Conservation (phyloP, 2,888 invertebrate genomes). For the Eumerus sabulonum region DNA sequence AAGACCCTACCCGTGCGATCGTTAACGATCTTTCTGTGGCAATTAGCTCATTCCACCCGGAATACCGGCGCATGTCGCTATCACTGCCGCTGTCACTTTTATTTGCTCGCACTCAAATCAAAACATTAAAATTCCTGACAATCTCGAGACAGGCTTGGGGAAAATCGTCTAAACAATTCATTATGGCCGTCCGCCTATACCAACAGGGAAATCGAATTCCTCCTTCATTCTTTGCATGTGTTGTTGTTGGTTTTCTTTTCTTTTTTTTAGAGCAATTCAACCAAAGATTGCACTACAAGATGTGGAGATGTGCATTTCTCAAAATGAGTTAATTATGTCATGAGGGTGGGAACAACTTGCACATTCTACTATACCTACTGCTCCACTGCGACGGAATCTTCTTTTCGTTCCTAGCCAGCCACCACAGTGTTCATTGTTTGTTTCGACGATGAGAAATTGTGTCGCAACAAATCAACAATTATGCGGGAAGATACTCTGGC, state of each 20-base stretch:
- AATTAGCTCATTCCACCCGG: too few species aligned
- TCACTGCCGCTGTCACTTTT: constrained; percentile 49
- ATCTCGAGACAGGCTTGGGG: constrained; percentile 9
- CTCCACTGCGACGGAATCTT: constrained; percentile 25
- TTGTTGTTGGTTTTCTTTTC: neutral
- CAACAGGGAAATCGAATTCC: constrained; percentile 56
- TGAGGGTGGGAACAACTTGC: constrained; percentile 77
- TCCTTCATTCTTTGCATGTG: constrained; percentile 24
- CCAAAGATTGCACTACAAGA: constrained; percentile 56
- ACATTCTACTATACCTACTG: constrained; percentile 60
- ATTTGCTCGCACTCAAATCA: constrained; percentile 15
- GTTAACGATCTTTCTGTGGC: too few species aligned
- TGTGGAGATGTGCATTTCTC: constrained; percentile 53
- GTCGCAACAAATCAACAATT: constrained; percentile 70
- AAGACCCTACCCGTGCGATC: too few species aligned
- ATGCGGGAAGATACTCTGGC: constrained; percentile 60
- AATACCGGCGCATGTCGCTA: neutral
- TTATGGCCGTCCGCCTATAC: constrained; percentile 20
- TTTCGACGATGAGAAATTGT: constrained; percentile 60
- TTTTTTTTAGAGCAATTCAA: constrained; percentile 12
- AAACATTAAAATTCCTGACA: constrained; percentile 40
- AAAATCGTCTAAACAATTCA: constrained; percentile 30
- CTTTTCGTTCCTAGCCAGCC: constrained; percentile 17
- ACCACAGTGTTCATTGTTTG: constrained; percentile 40
- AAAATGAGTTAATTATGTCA: constrained; percentile 78